These are phyloP conservation scores for Pseudochaenichthys georgianus DNA, from an alignment of 2,797 vertebrate species.

Conservation along the genomic window DNA sequence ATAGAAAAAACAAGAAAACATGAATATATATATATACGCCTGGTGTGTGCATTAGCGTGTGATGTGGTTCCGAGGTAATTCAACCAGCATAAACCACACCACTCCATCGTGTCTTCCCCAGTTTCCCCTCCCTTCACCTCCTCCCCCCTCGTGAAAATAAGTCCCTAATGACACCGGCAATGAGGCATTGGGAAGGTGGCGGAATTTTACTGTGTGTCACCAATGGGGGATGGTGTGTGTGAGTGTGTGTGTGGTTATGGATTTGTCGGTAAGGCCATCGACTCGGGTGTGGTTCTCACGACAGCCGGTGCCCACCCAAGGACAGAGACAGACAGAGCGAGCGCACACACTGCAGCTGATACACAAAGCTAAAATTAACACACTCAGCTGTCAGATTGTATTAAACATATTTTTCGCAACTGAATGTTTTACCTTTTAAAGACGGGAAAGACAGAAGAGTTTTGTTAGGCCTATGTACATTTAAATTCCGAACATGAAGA, in stretches of 20 bases:
- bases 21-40: slow-evolving; percentile 22
- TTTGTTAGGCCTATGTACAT: slow-evolving; percentile 2
- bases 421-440: slow-evolving; percentile 21
- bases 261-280: slow-evolving; percentile 64
- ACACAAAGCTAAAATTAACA: slow-evolving; percentile 45
- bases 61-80: slow-evolving; percentile 56
- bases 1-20: background rate
- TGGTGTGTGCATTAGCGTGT: slow-evolving; percentile 46
- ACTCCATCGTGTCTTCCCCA: slow-evolving; percentile 25
- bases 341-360: slow-evolving; percentile 41
- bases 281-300: slow-evolving; percentile 83
- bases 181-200: slow-evolving; percentile 70
- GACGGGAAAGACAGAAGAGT: slow-evolving; percentile 15
- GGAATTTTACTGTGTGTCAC: slow-evolving; percentile 73
- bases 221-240: slow-evolving; percentile 66
- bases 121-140: background rate
- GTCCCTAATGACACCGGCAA: slow-evolving; percentile 71
- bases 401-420: too few species aligned
- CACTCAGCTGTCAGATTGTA: slow-evolving; percentile 25
- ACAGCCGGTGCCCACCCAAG: slow-evolving; percentile 73
- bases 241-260: slow-evolving; percentile 62
- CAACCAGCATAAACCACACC: slow-evolving; percentile 40
- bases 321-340: slow-evolving; percentile 56
- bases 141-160: slow-evolving; percentile 53
- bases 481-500: slow-evolving; percentile 19